Evolutionary conservation across 2,888 invertebrate genomes (phyloP), one percentile per base, ranked within the genome.

Genomic region (Lithodes maja): DNA sequence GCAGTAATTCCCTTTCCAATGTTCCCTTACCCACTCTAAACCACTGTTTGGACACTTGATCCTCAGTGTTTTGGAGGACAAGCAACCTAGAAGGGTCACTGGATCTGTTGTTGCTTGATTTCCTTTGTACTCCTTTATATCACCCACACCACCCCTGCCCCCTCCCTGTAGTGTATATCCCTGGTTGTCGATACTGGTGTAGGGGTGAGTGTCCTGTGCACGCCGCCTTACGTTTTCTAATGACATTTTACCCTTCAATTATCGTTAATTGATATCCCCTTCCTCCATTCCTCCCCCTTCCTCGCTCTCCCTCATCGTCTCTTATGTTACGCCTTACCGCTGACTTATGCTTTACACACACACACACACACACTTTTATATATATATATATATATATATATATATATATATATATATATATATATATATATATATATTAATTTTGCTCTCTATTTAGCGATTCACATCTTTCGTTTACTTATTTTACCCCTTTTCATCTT

Each of bases 301-400:
- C 61, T 61, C 61, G 5, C 61, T 12, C 61, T 61, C 12, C 12
- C 61, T 61, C 12, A 7, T 61, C 61, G 5, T 61, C 12, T 61
- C 61, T 61, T 61, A 7, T 61, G 61, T 61, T 61, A 7, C 33
- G 33, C 33, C 33, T 33, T 33, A 33, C 33, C 33, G 33, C 33
- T 33, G 33, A 33, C 33, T 33, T 33, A 33, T 33, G 33, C 33
- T 33, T 33, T 53, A 78, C 78, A 78, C 78, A 78, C 78, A 78
- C 78, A 78, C 78, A 78, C 78, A 78, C 78, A 53, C 77, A 77
- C 77, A 50, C 77, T 3, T 50, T 5, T 50, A 77, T 50, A 5
- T 50, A 77, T 50, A 77, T n/a, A 17, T n/a, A n/a, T n/a, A 17
- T n/a, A 74, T n/a, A 17, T n/a, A 74, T n/a, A 17, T n/a, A 74